phyloP scores from a whole-genome alignment of 2,797 vertebrate genomes.

The Gephyroberyx darwinii region DNA sequence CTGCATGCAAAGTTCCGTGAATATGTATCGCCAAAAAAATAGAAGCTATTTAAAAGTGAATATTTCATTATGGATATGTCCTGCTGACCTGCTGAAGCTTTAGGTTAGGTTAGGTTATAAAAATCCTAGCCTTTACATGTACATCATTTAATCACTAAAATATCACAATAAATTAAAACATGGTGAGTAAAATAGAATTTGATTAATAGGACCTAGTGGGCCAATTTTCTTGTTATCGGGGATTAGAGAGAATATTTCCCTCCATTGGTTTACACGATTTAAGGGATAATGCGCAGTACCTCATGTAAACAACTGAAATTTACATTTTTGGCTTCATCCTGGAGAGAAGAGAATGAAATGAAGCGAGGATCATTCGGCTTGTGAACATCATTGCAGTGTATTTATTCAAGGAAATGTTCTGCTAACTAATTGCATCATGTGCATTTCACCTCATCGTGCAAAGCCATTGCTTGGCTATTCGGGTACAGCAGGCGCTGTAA shows the following conservation, averaged over 20 bases:
- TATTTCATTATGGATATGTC: not conserved
- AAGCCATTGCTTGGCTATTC: slow-evolving; percentile 21
- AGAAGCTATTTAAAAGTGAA: not conserved
- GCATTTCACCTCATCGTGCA: slow-evolving; percentile 36
- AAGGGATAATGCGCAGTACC: not conserved
- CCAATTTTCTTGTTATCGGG: not conserved
- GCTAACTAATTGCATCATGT: slow-evolving; percentile 28
- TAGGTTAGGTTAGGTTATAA: no score
- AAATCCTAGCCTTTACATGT: not conserved
- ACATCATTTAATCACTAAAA: not conserved
- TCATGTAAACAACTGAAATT: not conserved
- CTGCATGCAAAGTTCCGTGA: not conserved
- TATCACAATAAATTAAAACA: not conserved
- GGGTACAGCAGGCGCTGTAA: slow-evolving; percentile 47
- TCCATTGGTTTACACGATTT: not conserved
- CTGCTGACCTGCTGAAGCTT: not conserved
- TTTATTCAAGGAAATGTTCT: slow-evolving; percentile 49
- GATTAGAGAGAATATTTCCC: not conserved
- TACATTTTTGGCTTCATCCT: not conserved
- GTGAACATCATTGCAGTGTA: not conserved
- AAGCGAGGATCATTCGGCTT: not conserved
- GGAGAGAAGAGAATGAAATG: not conserved
- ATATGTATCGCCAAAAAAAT: not conserved
- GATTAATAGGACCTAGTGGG: not conserved
- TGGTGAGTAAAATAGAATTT: not conserved